phyloP scores from a whole-genome alignment of 64 coral and sea anemone genomes.

The Stichodactyla helianthus region DNA sequence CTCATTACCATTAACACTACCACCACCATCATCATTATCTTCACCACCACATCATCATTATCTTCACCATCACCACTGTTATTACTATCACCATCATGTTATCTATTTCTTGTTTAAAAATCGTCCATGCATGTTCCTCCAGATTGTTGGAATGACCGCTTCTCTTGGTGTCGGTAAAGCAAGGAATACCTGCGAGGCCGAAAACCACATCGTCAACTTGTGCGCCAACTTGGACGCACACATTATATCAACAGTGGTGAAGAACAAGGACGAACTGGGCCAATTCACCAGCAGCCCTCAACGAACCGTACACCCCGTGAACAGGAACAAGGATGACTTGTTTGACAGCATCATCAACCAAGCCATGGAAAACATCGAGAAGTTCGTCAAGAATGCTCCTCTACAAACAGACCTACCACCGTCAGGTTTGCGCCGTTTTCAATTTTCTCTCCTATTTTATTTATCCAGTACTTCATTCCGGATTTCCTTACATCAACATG shows the following conservation, averaged over 20 bases:
- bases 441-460: too few species aligned
- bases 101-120: not conserved
- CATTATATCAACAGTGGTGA: constrained; percentile 53
- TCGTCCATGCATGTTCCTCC: not conserved
- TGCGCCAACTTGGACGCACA: constrained; percentile 77
- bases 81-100: too few species aligned
- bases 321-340: not conserved
- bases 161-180: constrained; percentile 79
- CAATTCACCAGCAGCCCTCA: constrained; percentile 29
- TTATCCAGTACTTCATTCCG: too few species aligned
- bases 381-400: constrained; percentile 14
- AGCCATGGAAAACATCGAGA: constrained; percentile 48
- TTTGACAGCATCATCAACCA: constrained; percentile 46
- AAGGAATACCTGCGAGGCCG: constrained; percentile 28
- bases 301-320: constrained; percentile 20
- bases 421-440: not conserved
- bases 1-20: too few species aligned
- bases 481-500: too few species aligned
- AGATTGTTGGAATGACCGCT: constrained; percentile 77
- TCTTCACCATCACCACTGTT: too few species aligned
- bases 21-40: too few species aligned
- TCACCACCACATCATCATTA: too few species aligned
- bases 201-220: constrained; percentile 63
- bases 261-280: constrained; percentile 37
- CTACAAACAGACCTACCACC: constrained; percentile 32